Base-by-base conservation (phyloP, 2,888 invertebrate species). In the Melipona beecheii region DNA sequence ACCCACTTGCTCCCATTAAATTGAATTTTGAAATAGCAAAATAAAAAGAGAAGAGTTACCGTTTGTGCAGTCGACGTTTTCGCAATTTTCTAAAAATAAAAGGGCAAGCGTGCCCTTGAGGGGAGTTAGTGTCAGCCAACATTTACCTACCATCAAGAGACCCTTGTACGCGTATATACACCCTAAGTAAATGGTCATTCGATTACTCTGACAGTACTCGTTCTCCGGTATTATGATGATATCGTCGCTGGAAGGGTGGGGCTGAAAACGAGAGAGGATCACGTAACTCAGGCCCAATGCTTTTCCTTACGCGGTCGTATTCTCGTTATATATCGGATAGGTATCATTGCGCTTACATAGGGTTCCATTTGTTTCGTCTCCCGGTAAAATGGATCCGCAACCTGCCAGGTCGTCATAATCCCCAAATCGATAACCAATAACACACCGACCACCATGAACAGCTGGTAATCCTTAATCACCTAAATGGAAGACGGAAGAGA, bases 121-220 rank as follows among this genome's bases (percentile, higher is more conserved):
- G 43, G 43, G 27, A 27, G 43, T 43, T 11, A 43, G 43, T 9
- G 43, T 36, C 21, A 19, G 17, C 50, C 19, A 52, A 21, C 56
- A 17, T 64, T 58, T 70, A 93, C 95, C 95, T 95, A 99, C 99
- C 98, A 99, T 96, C 52, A 99, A 95, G 69, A 99, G 95, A 83
- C 99, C 99, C 95, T 99, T 99, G 94, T 99, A 99, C n/a, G 98
- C 99, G 95, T 99, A 99, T 91, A 99, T 98, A 87, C 98, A 96
- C 75, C 98, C 98, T 81, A 99, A 97, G 95, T 99, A 99, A 84
- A 99, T 97, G 24, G 98, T 98, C 97, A 99, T 99, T 91, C 98
- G 96, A 91, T 98, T 97, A 81, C 99, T 99, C 93, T 98, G 97
- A 94, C 99, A 99, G 94, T 98, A 99, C 94, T 99, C 99, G 92